Conservation (phyloP, 1,140 invertebrate genomes). For the Lysiphlebus fabarum region DNA sequence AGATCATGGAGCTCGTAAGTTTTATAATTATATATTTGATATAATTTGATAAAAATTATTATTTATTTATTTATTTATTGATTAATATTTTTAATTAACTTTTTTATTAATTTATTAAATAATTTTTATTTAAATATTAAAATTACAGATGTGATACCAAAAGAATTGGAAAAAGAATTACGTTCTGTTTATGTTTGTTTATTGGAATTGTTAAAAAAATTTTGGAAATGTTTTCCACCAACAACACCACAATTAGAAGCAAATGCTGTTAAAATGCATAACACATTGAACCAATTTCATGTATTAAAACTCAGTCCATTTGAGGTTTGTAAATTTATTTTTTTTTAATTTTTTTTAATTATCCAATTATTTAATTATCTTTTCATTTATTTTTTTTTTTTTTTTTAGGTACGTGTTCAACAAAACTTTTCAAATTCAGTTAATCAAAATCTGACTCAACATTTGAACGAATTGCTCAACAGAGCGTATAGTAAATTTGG, state of each 20-base stretch:
- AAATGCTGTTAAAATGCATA: slow-evolving; percentile 81
- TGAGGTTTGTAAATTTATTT: slow-evolving; percentile 58
- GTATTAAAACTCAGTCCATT: slow-evolving; percentile 80
- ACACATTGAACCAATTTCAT: slow-evolving; percentile 84
- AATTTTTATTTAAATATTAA: slow-evolving; percentile 13
- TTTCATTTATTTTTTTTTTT: slow-evolving; percentile 23
- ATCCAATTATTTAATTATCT: slow-evolving; percentile 11
- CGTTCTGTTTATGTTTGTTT: slow-evolving; percentile 78
- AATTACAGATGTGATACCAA: slow-evolving; percentile 70
- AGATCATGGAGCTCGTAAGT: slow-evolving; percentile 73
- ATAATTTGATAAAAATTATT: background rate
- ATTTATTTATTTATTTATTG: background rate
- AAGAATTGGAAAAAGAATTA: slow-evolving; percentile 80
- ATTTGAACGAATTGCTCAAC: slow-evolving; percentile 79
- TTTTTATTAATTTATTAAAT: background rate
- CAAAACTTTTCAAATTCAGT: slow-evolving; percentile 70
- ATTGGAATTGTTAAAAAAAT: slow-evolving; percentile 85
- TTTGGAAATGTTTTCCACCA: slow-evolving; percentile 92
- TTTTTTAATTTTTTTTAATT: slow-evolving; percentile 5
- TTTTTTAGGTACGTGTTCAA: slow-evolving; percentile 69
- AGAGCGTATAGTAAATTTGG: slow-evolving; percentile 80
- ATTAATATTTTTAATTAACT: background rate
- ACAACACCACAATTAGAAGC: slow-evolving; percentile 74
- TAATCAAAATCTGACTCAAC: slow-evolving; percentile 78
- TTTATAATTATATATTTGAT: slow-evolving; percentile 12